Evolutionary conservation across 2,797 vertebrate genomes (phyloP), one percentile per base, ranked within the genome.

Genomic region (Phalanger gymnotis): DNA sequence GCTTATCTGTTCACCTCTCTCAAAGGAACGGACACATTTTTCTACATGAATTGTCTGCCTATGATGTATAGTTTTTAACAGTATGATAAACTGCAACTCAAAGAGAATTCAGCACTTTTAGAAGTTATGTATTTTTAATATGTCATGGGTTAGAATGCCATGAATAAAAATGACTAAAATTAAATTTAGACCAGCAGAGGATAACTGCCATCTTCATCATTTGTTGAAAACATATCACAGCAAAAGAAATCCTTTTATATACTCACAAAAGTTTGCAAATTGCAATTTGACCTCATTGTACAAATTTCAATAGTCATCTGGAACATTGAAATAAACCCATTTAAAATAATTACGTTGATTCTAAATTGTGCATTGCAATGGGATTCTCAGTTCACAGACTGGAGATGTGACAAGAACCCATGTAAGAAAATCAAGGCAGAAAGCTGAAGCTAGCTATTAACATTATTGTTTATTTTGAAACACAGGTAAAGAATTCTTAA

Each of bases 1-100:
- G 98, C 98, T 99, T 99, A 98, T 99, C 99, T 99, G 96, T 98
- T 98, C 97, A 98, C 98, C 98, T 98, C 98, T 98, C 98, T 98
- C 98, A 97, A 96, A 98, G 98, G 98, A 98, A 98, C 98, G 98
- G 98, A 90, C 98, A 97, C 97, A 96, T 97, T 97, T 98, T 98
- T 98, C 98, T 98, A 98, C 98, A 98, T 97, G 98, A 98, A 97
- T 97, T 98, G 98, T 97, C 98, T 98, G 94, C 95, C 95, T 97
- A 19, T 93, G 97, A 98, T 97, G 96, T 91, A 97, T 92, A 96
- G 73, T 94, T 97, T 97, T 98, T 97, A 97, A 95, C 94, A 96
- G 92, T n/a, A 91, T 3, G 53, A 97, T 94, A 91, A 97, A 98
- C 97, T 31, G 40, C 14, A 92, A 95, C 90, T 96, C 96, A 47